Evolutionary conservation across 2,113 vertebrate species (phyloP).

Genomic region (Fregetta grallaria): DNA sequence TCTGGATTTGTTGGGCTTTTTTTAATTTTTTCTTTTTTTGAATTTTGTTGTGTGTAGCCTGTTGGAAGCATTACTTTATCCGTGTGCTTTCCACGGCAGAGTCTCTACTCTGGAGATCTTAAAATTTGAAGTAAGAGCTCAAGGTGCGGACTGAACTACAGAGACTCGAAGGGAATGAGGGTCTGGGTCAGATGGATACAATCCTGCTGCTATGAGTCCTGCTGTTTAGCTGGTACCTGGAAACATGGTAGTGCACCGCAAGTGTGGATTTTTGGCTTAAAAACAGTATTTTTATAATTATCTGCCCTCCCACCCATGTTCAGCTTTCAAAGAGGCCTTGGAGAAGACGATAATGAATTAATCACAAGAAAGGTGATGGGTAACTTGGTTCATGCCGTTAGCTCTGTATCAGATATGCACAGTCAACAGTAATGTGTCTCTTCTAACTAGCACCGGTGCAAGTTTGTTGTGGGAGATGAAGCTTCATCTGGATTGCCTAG

Average conservation of each 20-base stretch:
- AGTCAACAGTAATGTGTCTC: not conserved
- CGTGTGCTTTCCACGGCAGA: not conserved
- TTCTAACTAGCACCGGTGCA: not conserved
- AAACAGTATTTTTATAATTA: not conserved
- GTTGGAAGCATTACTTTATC: not conserved
- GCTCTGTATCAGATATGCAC: not conserved
- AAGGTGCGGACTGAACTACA: rapidly evolving
- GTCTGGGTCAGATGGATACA: not conserved
- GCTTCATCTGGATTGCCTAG: not conserved
- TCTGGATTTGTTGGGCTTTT: not conserved
- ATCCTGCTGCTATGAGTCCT: not conserved
- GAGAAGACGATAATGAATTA: not conserved
- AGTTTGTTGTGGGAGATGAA: not conserved
- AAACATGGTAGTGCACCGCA: rapidly evolving
- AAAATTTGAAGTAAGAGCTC: not conserved
- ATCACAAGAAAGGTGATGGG: not conserved
- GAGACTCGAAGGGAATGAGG: not conserved
- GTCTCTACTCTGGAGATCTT: not conserved
- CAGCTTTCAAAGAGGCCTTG: not conserved
- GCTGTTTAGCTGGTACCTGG: not conserved
- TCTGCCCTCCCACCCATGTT: not conserved
- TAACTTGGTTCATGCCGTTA: not conserved
- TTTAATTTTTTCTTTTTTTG: not conserved
- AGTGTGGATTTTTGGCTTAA: not conserved
- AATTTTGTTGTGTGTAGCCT: not conserved